Evolutionary conservation across 2,888 invertebrate genomes (phyloP).

Genomic region (Rotaria sp.): DNA sequence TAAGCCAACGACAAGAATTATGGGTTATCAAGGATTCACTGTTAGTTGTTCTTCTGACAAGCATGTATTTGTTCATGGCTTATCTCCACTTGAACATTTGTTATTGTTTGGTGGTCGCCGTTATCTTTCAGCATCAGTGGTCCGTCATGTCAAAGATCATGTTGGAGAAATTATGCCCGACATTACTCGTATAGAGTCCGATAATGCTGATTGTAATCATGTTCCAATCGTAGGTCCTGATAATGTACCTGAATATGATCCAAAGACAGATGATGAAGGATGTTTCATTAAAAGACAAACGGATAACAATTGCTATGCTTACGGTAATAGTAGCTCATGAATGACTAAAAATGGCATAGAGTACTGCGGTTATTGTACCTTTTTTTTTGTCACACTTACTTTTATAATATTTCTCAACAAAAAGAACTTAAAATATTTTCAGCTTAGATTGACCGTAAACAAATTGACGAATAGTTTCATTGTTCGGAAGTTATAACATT

Average conservation of each 20-base stretch:
- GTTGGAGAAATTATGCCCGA: neutral
- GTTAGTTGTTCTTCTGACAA: neutral
- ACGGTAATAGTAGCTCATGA: neutral
- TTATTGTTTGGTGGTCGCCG: neutral
- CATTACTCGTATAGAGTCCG: neutral
- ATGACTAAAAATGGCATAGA: too few relatives aligned
- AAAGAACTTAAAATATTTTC: too few relatives aligned
- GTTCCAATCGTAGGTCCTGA: slow-evolving; percentile 14
- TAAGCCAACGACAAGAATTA: neutral
- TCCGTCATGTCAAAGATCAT: neutral
- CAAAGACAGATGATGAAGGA: neutral
- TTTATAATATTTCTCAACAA: too few relatives aligned
- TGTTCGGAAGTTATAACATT: too few relatives aligned
- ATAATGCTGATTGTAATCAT: neutral
- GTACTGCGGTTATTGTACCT: too few relatives aligned
- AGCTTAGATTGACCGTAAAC: too few relatives aligned
- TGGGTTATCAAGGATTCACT: slow-evolving; percentile 21
- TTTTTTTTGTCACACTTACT: too few relatives aligned
- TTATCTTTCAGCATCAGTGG: neutral
- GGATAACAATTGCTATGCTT: neutral
- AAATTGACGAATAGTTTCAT: too few relatives aligned
- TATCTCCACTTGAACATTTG: neutral
- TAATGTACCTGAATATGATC: neutral
- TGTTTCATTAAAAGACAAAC: neutral
- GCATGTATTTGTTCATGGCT: neutral